phyloP scores from a whole-genome alignment of 2,888 invertebrate species.

The Aphidius colemani region DNA sequence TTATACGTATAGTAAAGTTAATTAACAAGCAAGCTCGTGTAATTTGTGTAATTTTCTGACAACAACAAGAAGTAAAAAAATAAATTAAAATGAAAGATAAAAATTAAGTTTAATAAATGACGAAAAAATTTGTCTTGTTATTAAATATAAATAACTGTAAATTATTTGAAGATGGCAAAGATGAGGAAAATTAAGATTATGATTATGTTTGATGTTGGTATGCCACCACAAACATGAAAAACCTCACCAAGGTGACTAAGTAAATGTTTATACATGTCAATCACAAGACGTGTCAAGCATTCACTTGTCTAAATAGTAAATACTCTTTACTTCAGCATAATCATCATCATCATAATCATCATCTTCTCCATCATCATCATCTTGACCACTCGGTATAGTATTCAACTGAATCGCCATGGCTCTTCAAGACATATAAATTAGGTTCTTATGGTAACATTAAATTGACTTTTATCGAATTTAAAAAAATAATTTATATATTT shows the following conservation, averaged over 20 bases:
- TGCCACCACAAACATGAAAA: conserved; percentile 12
- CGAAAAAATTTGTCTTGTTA: conserved; percentile 14
- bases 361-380: neutral
- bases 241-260: conserved; percentile 44
- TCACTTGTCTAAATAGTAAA: conserved; percentile 47
- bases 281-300: conserved; percentile 44
- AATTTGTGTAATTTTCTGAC: too few relatives aligned
- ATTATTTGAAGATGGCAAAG: neutral
- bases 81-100: neutral
- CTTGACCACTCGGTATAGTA: neutral
- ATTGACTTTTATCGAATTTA: too few relatives aligned
- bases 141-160: conserved; percentile 9
- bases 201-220: neutral
- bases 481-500: too few relatives aligned
- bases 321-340: conserved; percentile 1
- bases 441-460: too few relatives aligned
- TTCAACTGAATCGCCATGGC: too few relatives aligned
- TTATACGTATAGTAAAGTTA: too few relatives aligned
- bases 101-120: neutral
- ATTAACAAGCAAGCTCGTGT: too few relatives aligned
- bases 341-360: neutral
- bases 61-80: neutral
- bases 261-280: conserved; percentile 52
- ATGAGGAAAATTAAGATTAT: neutral
- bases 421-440: too few relatives aligned